Evolutionary conservation across 2,888 invertebrate genomes (phyloP).

Genomic region (Brachynemurus nebulosus): DNA sequence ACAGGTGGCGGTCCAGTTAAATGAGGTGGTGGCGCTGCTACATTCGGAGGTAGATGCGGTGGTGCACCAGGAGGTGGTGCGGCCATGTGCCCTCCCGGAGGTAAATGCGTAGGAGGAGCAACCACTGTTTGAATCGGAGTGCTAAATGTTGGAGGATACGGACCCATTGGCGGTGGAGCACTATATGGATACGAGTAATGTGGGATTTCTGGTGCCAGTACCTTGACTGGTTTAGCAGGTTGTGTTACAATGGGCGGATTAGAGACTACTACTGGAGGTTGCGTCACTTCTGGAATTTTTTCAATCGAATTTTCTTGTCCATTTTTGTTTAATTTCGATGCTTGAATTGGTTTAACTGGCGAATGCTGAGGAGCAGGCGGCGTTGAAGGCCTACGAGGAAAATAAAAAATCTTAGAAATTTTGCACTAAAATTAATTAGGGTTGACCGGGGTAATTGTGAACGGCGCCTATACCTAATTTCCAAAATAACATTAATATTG

Average conservation of each 20-base stretch:
- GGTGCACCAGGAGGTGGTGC: too few species aligned
- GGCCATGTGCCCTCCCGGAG: not conserved
- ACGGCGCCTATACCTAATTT: too few species aligned
- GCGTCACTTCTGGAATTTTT: constrained; percentile 38
- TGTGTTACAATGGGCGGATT: constrained; percentile 4
- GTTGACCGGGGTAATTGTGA: too few species aligned
- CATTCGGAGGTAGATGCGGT: constrained; percentile 1
- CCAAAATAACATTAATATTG: too few species aligned
- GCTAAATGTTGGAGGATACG: constrained; percentile 26
- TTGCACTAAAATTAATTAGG: too few species aligned
- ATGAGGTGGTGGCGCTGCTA: constrained; percentile 5
- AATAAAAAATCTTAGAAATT: too few species aligned
- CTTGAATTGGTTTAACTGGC: constrained; percentile 12
- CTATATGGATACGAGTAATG: constrained; percentile 20
- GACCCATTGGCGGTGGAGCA: constrained; percentile 25
- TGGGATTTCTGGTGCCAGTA: constrained; percentile 19
- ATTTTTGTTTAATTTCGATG: constrained; percentile 17
- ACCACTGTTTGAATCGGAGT: constrained; percentile 9
- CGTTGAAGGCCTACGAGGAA: constrained; percentile 17
- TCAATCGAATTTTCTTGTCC: constrained; percentile 19
- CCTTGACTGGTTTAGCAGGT: constrained; percentile 7
- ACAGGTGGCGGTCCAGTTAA: constrained; percentile 9
- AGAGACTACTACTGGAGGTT: constrained; percentile 6
- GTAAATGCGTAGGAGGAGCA: not conserved
- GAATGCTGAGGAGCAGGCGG: constrained; percentile 15